Conservation (phyloP, 2,113 vertebrate genomes). For the Platichthys flesus region DNA sequence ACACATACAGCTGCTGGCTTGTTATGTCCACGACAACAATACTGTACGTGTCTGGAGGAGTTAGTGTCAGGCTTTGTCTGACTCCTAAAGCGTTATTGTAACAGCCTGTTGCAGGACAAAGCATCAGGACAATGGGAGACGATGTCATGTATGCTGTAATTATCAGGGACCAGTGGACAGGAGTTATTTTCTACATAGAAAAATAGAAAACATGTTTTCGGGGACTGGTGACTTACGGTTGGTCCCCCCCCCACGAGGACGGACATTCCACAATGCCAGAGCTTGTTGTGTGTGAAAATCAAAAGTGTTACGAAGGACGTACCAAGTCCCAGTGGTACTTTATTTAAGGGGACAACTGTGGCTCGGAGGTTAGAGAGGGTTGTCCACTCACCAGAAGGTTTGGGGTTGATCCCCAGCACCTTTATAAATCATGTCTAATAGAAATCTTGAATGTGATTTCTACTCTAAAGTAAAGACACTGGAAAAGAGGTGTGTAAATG, state of each 20-base stretch:
- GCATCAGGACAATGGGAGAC: conserved; percentile 5
- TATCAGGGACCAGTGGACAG: conserved; percentile 46
- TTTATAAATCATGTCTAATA: too few relatives aligned
- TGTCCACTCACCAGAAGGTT: too few relatives aligned
- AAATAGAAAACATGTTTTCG: conserved; percentile 58
- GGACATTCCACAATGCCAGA: too few relatives aligned
- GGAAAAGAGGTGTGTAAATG: too few relatives aligned
- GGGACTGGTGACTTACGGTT: conserved; percentile 1
- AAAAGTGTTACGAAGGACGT: too few relatives aligned
- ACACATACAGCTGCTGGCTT: neutral
- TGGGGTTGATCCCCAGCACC: too few relatives aligned
- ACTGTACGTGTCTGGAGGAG: conserved; percentile 41
- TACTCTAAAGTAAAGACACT: too few relatives aligned
- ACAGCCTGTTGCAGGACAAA: conserved; percentile 28
- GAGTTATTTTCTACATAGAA: conserved; percentile 45
- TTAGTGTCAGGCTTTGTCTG: conserved; percentile 51
- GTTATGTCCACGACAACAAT: neutral
- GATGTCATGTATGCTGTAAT: conserved; percentile 28
- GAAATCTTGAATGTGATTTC: too few relatives aligned
- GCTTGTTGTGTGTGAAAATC: too few relatives aligned
- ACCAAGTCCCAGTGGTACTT: too few relatives aligned
- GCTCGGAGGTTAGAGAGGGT: too few relatives aligned
- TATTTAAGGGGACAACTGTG: too few relatives aligned
- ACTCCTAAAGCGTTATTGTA: conserved; percentile 17
- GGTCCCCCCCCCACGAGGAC: neutral